Base-by-base conservation (phyloP, 2,797 vertebrate genomes). In the Tragopan temminckii region DNA sequence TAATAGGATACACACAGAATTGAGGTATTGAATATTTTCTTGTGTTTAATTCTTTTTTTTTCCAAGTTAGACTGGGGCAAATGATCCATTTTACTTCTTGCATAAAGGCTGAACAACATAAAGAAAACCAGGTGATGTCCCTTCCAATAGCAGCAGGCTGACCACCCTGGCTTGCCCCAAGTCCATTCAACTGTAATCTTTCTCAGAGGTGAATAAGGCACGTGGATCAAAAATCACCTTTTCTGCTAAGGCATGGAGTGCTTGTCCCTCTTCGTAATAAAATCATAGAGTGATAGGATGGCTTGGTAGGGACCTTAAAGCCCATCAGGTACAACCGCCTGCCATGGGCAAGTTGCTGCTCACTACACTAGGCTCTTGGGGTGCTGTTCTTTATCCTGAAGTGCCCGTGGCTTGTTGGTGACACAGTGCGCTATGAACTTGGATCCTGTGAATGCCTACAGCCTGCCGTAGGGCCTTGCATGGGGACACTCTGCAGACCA, bases 201-300 rank as follows among this genome's bases (percentile, higher is more conserved):
- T 27, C 9, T 20, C 13, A 67, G 24, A 48, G 43, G 2, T 35
- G 7, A 9, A 29, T 48, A 35, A 33, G 19, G 52, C 33, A 78
- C 31, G 15, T 45, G 29, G 23, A 31, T 13, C 43, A 16, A 55
- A 61, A 3, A 2, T 21, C 5, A 11, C 55, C 5, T 7, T 0
- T 24, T 50, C 11, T 42, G 1, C 14, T 46, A 1, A 2, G 0
- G 1, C 0, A 5, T 23, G 21, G 17, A 21, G 13, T 2, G 19
- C 11, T 40, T 10, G 18, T 29, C 31, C 29, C 9, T 4, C 53
- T 55, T n/a, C 17, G 17, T n/a, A n/a, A 55, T 20, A n/a, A 31
- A n/a, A 55, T n/a, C 11, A 55, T 5, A n/a, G 29, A 31, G 18
- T 19, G 17, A n/a, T 19, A 18, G 53, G n/a, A n/a, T 12, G 31